phyloP scores from a whole-genome alignment of 2,888 invertebrate genomes.

The Lymantria dispar region DNA sequence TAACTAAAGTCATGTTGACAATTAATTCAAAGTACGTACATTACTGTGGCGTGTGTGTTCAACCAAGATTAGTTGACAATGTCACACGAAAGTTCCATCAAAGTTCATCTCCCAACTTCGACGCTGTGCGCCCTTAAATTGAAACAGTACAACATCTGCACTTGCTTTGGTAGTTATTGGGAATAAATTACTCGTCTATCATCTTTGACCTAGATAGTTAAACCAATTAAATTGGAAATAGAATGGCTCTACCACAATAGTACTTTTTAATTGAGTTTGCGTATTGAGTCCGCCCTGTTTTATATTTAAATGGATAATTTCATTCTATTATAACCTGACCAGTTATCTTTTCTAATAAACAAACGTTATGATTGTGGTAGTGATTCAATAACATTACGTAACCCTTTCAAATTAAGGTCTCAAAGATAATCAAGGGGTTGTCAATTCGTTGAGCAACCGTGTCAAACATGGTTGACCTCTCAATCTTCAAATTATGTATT shows the following conservation, averaged over 20 bases:
- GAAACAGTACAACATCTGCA: slow-evolving; percentile 79
- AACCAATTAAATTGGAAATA: not conserved
- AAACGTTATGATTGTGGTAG: too few species aligned
- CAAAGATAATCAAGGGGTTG: too few species aligned
- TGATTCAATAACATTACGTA: too few species aligned
- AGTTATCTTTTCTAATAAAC: too few species aligned
- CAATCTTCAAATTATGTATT: too few species aligned
- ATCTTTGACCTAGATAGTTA: slow-evolving; percentile 16
- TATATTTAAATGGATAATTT: not conserved
- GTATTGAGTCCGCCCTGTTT: not conserved
- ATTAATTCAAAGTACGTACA: slow-evolving; percentile 24
- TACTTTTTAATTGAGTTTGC: not conserved
- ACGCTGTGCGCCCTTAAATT: slow-evolving; percentile 72
- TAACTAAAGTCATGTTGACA: slow-evolving; percentile 5
- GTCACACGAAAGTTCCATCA: slow-evolving; percentile 69
- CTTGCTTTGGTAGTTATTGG: slow-evolving; percentile 66
- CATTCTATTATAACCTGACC: not conserved
- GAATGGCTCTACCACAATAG: not conserved
- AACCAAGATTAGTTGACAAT: slow-evolving; percentile 77
- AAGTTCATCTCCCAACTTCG: slow-evolving; percentile 73
- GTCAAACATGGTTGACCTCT: too few species aligned
- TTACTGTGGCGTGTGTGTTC: slow-evolving; percentile 50
- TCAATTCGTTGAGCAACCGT: too few species aligned
- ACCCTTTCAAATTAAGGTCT: too few species aligned
- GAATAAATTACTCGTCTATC: slow-evolving; percentile 54